Evolutionary conservation across 1,140 invertebrate species (phyloP).

Genomic region (Formica exsecta): DNA sequence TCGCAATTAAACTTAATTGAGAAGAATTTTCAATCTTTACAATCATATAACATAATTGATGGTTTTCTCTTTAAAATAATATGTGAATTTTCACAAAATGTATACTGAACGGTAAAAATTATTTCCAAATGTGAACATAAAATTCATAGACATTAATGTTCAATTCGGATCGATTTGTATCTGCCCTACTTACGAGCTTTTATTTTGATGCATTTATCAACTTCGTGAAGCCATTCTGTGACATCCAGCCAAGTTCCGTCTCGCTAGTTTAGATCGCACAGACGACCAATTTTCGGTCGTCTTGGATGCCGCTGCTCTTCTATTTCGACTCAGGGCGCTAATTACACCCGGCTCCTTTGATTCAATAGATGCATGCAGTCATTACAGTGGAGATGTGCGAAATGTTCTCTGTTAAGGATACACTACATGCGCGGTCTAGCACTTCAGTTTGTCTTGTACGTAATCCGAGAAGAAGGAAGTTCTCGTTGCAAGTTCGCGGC

Average conservation of each 20-base stretch:
- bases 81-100: too few species aligned
- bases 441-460: not conserved
- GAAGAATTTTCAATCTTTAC: not conserved
- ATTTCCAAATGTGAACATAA: not conserved
- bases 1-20: not conserved
- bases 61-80: not conserved
- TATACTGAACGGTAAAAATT: not conserved
- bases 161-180: not conserved
- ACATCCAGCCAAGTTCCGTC: constrained; percentile 25
- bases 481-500: not conserved
- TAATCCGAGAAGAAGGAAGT: constrained; percentile 34
- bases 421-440: not conserved
- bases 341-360: constrained; percentile 47
- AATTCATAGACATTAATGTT: not conserved
- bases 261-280: constrained; percentile 33
- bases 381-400: not conserved
- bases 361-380: constrained; percentile 33
- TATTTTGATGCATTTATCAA: not conserved
- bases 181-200: constrained; percentile 41
- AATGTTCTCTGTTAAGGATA: constrained; percentile 12
- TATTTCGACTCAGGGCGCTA: constrained; percentile 28
- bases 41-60: not conserved
- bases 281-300: constrained; percentile 56
- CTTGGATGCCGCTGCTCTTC: not conserved
- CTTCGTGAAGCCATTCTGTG: constrained; percentile 17